Base-by-base conservation (phyloP, 2,797 vertebrate species). In the Macropus fuliginosus region DNA sequence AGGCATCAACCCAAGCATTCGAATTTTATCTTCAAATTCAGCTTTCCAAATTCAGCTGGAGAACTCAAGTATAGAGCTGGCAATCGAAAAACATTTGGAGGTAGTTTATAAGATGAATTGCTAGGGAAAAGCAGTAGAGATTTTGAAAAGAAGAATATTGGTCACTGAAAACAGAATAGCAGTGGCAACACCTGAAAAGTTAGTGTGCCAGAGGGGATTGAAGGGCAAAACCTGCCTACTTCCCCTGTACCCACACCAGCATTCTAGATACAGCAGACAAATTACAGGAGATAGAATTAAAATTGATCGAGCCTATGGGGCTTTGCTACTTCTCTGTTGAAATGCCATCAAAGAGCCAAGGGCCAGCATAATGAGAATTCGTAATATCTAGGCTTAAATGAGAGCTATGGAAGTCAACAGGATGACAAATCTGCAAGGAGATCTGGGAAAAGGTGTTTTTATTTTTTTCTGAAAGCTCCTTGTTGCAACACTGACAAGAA, bases 201-300 rank as follows among this genome's bases (percentile, higher is more conserved):
- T 81, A 92, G 11, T 56, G 54, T 97, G 40, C 81, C 92, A 96
- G 93, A 92, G 94, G 62, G 90, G 21, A 94, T 11, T 93, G 31
- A 92, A 91, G n/a, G 27, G 27, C 66, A 62, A 96, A 91, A 91
- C 3, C 31, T 95, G 87, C 62, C 87, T 66, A 9, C 13, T 27
- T 3, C 89, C 59, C 94, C 91, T 93, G 46, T 9, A 90, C 93
- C 92, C 95, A 92, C 94, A 96, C 56, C 95, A 92, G 56, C n/a
- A 90, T 34, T 40, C 92, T 97, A 98, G 93, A 81, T 97, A 94
- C 94, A 96, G 52, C 55, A 97, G 93, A 97, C 95, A 97, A 97
- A 97, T 96, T 97, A 92, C 57, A 94, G 97, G 94, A 96, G 97
- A 97, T 0, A 97, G 92, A 98, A 97, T 92, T 97, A 97, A 98